phyloP scores from a whole-genome alignment of 2,113 vertebrate genomes.

The Corvus hawaiiensis region DNA sequence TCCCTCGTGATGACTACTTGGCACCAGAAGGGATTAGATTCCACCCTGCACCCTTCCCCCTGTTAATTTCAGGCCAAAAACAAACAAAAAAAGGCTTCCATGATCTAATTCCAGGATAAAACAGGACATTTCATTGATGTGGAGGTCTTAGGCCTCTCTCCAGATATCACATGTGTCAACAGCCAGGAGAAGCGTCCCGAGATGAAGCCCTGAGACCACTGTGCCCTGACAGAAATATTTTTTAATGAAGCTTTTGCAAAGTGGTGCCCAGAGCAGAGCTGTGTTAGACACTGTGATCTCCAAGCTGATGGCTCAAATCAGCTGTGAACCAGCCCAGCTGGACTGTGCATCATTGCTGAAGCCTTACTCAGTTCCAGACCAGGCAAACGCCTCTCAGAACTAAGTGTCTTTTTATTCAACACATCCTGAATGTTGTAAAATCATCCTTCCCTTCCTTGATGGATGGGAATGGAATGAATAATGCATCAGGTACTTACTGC shows the following conservation, averaged over 20 bases:
- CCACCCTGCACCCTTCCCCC: not conserved
- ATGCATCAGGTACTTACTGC: conserved; percentile 82
- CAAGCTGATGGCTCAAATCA: not conserved
- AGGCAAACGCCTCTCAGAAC: not conserved
- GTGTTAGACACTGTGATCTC: not conserved
- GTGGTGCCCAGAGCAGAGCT: not conserved
- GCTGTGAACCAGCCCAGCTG: not conserved
- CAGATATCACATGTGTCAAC: not conserved
- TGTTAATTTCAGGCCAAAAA: not conserved
- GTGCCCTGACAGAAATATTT: not conserved
- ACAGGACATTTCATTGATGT: not conserved
- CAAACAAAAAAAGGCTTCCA: not conserved
- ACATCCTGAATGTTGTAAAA: not conserved
- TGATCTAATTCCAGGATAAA: not conserved
- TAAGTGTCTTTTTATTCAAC: not conserved
- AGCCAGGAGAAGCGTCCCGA: not conserved
- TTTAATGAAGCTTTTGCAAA: not conserved
- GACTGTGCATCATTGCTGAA: not conserved
- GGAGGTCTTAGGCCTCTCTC: not conserved
- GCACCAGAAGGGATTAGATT: not conserved
- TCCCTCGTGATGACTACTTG: not conserved
- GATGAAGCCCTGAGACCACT: not conserved
- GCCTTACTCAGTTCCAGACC: not conserved
- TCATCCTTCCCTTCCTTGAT: not conserved
- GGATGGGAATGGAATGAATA: conserved; percentile 5